Evolutionary conservation across 2,113 vertebrate genomes (phyloP), one percentile per base, ranked within the genome.

Genomic region (Muntiacus muntjak): DNA sequence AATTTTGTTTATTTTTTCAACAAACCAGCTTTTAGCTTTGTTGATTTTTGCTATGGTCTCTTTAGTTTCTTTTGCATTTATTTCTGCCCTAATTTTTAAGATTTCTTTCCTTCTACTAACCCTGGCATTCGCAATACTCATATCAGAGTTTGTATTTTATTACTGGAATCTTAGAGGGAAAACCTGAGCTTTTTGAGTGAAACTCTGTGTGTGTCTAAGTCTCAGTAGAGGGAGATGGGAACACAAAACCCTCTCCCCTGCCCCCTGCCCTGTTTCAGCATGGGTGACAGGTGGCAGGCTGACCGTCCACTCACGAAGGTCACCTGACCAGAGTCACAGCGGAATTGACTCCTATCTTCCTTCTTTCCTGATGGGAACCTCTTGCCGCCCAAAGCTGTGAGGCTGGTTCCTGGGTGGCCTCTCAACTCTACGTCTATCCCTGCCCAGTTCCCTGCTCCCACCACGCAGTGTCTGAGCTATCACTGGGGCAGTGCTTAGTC

Each of bases 361-460:
- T 62, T 67, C 55, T 30, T 36, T 54, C 7, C 45, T 12, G 25
- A 95, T 0, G 10, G 25, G 28, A 36, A 28, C 28, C 45, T 50
- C 12, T 30, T 57, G 40, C 64, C 21, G 30, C 36, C 62, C 50
- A 26, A 47, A 86, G 5, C 26, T 2, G 43, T n/a, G 23, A 15
- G 17, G 30, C 23, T 26, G 19, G 30, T 23, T 23, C 50, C 40
- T 54, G 19, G 54, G 16, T 30, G 54, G 36, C 57, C 64, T 89
- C 33, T 79, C 50, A 36, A 15, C 11, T 8, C 71, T 13, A 21
- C 0, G 2, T 26, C 10, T 15, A 7, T 23, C 30, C 52, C 25
- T 1, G 4, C 28, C 1, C 45, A 3, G 2, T 16, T 7, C 2
- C 26, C 15, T 0, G 0, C 33, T 74, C 60, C 4, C 10, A 23